Evolutionary conservation across 2,797 vertebrate species (phyloP).

Genomic region (Astyanax mexicanus): DNA sequence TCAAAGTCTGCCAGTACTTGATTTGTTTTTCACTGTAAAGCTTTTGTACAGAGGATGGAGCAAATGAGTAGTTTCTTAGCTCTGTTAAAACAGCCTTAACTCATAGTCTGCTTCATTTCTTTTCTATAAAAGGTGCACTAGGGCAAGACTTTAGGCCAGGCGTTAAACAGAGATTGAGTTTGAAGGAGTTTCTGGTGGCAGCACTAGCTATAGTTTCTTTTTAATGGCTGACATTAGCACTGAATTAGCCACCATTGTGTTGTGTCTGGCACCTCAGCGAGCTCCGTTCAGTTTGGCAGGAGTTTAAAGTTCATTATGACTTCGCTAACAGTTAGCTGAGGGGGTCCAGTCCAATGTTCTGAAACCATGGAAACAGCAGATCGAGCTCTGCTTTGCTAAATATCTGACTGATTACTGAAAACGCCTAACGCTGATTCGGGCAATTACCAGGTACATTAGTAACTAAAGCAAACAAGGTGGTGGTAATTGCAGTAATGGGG

Average conservation of each 20-base stretch:
- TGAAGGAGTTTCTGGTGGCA: background rate
- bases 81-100: too few relatives aligned
- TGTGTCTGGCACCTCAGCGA: conserved; percentile 55
- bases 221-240: conserved; percentile 79
- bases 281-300: conserved; percentile 71
- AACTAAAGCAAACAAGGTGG: conserved; percentile 70
- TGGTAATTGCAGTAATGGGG: conserved; percentile 61
- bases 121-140: background rate
- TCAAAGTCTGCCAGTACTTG: too few relatives aligned
- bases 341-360: conserved; percentile 59
- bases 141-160: conserved; percentile 46
- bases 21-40: too few relatives aligned
- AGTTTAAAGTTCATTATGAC: conserved; percentile 74
- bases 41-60: too few relatives aligned
- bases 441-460: conserved; percentile 73
- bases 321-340: conserved; percentile 57
- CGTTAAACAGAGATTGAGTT: too few relatives aligned
- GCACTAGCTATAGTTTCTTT: conserved; percentile 40
- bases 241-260: conserved; percentile 31
- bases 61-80: too few relatives aligned
- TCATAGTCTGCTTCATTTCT: too few relatives aligned
- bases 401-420: conserved; percentile 71
- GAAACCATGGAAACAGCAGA: conserved; percentile 74
- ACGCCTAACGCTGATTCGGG: conserved; percentile 72
- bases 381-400: conserved; percentile 62